Percentiles rank a stretch among this genome's conserved stretches.
phyloP scores from a whole-genome alignment of 2,113 vertebrate species.

The Catharus bicknelli region DNA sequence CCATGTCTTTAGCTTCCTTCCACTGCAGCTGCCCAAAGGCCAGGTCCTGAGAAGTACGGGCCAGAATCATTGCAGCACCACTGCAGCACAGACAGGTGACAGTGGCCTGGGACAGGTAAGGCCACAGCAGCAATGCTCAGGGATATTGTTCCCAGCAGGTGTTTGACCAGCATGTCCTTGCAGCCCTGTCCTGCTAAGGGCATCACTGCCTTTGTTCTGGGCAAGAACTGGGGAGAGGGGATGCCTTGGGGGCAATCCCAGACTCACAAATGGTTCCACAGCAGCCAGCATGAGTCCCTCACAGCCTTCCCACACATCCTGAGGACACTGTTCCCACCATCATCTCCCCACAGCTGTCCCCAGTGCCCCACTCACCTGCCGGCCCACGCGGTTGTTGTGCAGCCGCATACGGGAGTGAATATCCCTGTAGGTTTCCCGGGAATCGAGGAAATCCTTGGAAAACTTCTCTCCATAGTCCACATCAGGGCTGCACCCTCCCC shows the following conservation, averaged over 20 bases:
- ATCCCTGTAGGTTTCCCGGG: conserved; percentile 93
- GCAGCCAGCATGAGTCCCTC: background rate
- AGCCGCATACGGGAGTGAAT: conserved; percentile 97
- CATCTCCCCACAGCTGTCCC: rapidly evolving
- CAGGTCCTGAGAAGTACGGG: background rate
- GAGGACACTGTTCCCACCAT: background rate
- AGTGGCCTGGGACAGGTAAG: background rate
- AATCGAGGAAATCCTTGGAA: conserved; percentile 96
- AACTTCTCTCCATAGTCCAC: conserved; percentile 97
- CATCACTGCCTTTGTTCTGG: background rate
- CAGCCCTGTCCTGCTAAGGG: background rate
- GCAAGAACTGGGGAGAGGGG: background rate
- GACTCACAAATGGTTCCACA: rapidly evolving
- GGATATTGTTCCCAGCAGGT: background rate
- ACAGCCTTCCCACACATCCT: rapidly evolving
- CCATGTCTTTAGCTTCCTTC: background rate
- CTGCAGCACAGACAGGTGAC: background rate
- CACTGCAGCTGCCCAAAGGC: background rate
- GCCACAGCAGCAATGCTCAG: background rate
- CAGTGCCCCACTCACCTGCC: conserved; percentile 84
- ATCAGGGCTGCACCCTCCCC: conserved; percentile 97
- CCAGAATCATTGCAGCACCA: background rate
- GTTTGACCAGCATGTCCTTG: background rate
- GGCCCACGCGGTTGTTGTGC: conserved; percentile 95
- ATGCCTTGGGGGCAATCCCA: background rate